Base-by-base conservation (phyloP, 2,113 vertebrate genomes). In the Tragelaphus scriptus region DNA sequence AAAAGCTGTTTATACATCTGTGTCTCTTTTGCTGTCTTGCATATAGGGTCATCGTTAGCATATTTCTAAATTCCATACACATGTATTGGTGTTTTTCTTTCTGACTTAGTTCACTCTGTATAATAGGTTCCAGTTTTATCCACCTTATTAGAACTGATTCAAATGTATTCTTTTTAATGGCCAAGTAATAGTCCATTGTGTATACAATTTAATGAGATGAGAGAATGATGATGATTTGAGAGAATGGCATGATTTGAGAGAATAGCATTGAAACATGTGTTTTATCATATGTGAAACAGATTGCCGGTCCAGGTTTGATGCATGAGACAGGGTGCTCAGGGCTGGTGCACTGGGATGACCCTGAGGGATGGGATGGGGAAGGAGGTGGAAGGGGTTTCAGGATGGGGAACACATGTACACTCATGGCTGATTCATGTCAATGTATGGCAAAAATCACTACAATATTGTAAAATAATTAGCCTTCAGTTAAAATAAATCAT, bases 281-380 rank as follows among this genome's bases (percentile, higher is more conserved):
- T 36, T 12, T 36, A 36, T 71, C 65, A 71, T 23, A 71, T 23
- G n/a, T 71, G n/a, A 71, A 71, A 23, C n/a, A 71, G 65, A 71
- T 71, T 5, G 0, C n/a, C 17, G 11, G 65, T 36, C 19, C n/a
- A 12, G 19, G n/a, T 36, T 23, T 0, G 2, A 36, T 71, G n/a
- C n/a, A 71, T 36, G 68, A 71, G n/a, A 36, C n/a, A 40, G 19
- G n/a, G 5, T 23, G 19, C 68, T 23, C 10, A 6, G 9, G n/a
- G 65, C 10, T 71, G n/a, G 65, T 21, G 19, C n/a, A 71, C n/a
- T 71, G n/a, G 65, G 19, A 71, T 71, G 9, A 71, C 10, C n/a
- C 65, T 11, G 65, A 71, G 19, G 65, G 4, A 71, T 12, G 4
- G 65, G n/a, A 36, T 36, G 65, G 65, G 17, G 65, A 71, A 19